A percentile compares a stretch with the other conserved stretches of the same genome.
Evolutionary conservation across 2,113 vertebrate genomes (phyloP).

Genomic region (Conger conger): DNA sequence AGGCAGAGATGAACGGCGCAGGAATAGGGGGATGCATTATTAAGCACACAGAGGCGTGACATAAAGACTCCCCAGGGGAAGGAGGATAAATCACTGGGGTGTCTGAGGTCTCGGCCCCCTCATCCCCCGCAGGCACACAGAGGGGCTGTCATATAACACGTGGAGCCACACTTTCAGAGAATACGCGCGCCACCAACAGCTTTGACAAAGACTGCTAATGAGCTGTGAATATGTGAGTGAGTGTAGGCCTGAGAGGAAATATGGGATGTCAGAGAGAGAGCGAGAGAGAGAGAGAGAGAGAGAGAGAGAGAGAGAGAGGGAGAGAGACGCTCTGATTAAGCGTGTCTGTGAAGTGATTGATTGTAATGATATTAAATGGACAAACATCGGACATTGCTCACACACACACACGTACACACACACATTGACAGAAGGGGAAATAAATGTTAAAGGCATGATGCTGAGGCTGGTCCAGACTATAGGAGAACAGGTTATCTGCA

Average conservation of each 20-base stretch:
- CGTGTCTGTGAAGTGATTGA: too few species aligned
- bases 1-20: background rate
- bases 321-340: too few species aligned
- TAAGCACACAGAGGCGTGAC: background rate
- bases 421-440: too few species aligned
- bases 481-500: background rate
- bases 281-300: background rate
- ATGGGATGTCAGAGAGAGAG: conserved; percentile 8
- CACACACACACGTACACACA: too few species aligned
- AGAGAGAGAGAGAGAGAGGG: background rate
- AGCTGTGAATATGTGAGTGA: background rate
- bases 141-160: background rate
- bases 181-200: background rate
- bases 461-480: background rate
- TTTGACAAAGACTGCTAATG: background rate
- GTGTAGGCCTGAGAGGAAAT: conserved; percentile 3
- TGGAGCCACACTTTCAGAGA: background rate
- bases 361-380: too few species aligned
- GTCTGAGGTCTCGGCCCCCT: background rate
- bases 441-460: too few species aligned
- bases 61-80: background rate
- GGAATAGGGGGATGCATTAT: background rate
- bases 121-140: background rate
- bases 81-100: background rate
- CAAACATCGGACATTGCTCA: too few species aligned